Evolutionary conservation across 64 coral and sea anemone species (phyloP), one percentile per base, ranked within the genome.

Genomic region (Hydrozoanthus tunicans): DNA sequence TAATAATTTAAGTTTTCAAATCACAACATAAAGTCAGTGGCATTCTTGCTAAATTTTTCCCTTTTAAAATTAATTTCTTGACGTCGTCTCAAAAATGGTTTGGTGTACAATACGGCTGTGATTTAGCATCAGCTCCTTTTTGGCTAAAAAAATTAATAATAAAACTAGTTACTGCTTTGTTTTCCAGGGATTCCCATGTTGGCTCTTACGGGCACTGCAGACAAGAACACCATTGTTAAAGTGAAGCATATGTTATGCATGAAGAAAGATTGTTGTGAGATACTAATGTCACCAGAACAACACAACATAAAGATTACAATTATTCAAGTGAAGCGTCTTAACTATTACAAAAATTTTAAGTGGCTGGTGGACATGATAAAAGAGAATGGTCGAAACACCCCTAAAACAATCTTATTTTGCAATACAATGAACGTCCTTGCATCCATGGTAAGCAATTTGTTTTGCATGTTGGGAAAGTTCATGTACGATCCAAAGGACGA

Each of bases 131-230:
- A 25, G 11, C 70, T 7, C 4, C 43, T 4, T 64, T 43, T 66
- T 27, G 53, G 26, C 6, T 64, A 32, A 82, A 51, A 65, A 12
- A 58, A 58, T 66, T 66, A 66, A 79, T 27, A 15, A 5, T 79
- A 14, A n/a, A n/a, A 78, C 7, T 79, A 4, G 17, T 17, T 53
- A 57, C 51, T 70, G 52, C 26, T 66, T 54, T 68, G 64, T 86
- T 88, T 88, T 90, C 43, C 51, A 81, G 89, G 89, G 70, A 64
- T 91, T 68, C 77, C 64, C 24, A 14, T 91, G 69, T 83, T 92
- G 51, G 80, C 90, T 64, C 53, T 92, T 0, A 92, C 80, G 3
- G 90, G 70, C 11, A 92, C 90, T 59, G 69, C 80, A 62, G 82
- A 81, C 51, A 92, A 59, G 51, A 73, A 83, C 3, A 92, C 84